phyloP scores from a whole-genome alignment of 1,140 invertebrate species.

The Trachymyrmex cornetzi region DNA sequence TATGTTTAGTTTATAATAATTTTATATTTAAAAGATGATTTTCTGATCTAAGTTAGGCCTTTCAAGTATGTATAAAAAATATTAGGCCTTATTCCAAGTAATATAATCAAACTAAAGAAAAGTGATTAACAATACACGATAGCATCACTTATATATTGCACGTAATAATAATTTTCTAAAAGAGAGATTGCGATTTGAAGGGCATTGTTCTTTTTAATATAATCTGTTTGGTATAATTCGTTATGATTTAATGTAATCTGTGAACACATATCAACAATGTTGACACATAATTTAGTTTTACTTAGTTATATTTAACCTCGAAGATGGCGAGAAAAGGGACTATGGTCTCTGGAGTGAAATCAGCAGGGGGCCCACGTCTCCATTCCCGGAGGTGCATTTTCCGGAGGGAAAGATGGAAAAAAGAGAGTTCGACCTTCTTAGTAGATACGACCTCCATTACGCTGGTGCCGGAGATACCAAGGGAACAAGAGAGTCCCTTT shows the following conservation, averaged over 20 bases:
- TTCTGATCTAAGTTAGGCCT: background rate
- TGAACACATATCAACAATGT: background rate
- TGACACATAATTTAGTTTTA: slow-evolving; percentile 28
- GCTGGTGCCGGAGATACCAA: slow-evolving; percentile 26
- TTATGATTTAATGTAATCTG: background rate
- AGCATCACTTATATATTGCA: background rate
- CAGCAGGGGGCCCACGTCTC: slow-evolving; percentile 13
- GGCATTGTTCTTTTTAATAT: slow-evolving; percentile 10
- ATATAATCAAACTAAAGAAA: background rate
- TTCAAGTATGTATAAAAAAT: background rate
- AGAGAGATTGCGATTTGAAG: background rate
- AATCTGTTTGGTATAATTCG: background rate
- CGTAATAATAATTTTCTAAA: background rate
- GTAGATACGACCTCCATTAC: slow-evolving; percentile 56
- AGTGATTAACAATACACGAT: background rate
- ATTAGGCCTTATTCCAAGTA: background rate
- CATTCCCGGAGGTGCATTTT: slow-evolving; percentile 54
- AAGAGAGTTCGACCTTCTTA: slow-evolving; percentile 36
- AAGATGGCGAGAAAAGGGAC: slow-evolving; percentile 23
- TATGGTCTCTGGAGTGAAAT: slow-evolving; percentile 55
- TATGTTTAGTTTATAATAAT: background rate
- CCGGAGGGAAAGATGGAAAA: slow-evolving; percentile 48
- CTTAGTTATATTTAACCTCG: background rate
- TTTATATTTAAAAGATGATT: slow-evolving; percentile 5
- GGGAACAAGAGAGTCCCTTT: slow-evolving; percentile 35